Evolutionary conservation across 2,113 vertebrate genomes (phyloP).

Genomic region (Hassar affinis): DNA sequence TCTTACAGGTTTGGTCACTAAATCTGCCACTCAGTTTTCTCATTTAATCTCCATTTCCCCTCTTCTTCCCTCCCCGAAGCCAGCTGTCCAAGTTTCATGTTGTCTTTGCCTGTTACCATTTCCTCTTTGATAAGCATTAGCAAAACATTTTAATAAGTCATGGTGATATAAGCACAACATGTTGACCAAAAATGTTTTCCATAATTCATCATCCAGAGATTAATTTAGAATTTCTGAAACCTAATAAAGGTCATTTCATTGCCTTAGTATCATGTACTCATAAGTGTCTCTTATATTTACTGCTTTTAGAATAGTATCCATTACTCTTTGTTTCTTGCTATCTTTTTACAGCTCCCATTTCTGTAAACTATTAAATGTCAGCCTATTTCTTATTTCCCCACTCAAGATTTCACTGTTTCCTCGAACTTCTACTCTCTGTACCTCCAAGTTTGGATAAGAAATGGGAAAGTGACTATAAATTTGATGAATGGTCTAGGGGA

Average conservation of each 20-base stretch:
- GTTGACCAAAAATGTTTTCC: constrained; percentile 16
- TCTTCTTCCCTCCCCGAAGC: constrained; percentile 4
- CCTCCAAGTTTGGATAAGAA: constrained; percentile 32
- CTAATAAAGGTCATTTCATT: neutral
- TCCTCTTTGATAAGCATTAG: neutral
- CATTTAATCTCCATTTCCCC: constrained; percentile 57
- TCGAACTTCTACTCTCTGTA: constrained; percentile 32
- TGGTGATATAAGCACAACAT: constrained; percentile 7
- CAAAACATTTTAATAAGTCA: constrained; percentile 15
- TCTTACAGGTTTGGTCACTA: constrained; percentile 60
- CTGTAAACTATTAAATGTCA: constrained; percentile 15
- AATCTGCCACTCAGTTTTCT: constrained; percentile 63
- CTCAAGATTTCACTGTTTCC: constrained; percentile 33
- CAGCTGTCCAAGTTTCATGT: constrained; percentile 14
- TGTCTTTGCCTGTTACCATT: constrained; percentile 20
- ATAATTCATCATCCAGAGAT: neutral
- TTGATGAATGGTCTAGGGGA: constrained; percentile 70
- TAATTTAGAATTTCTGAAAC: neutral
- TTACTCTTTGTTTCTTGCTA: neutral
- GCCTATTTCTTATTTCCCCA: constrained; percentile 11
- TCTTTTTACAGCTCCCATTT: constrained; percentile 28
- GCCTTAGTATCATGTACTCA: neutral
- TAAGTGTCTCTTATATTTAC: neutral
- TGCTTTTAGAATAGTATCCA: neutral
- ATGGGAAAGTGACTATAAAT: constrained; percentile 64